Base-by-base conservation (phyloP, 37 sponge, comb jelly and placozoan species). In the Theonella swinhoei region DNA sequence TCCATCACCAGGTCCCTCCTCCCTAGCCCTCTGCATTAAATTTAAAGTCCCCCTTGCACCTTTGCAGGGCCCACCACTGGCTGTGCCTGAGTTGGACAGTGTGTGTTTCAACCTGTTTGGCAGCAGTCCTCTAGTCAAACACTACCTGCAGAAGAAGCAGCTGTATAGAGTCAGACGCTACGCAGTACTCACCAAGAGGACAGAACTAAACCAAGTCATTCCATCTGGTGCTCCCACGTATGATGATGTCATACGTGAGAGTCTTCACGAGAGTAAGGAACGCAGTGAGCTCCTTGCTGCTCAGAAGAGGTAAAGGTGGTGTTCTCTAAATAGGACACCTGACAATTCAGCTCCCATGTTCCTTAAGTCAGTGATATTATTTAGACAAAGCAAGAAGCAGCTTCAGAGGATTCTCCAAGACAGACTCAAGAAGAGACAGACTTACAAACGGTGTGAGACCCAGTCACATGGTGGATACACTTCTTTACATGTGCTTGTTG, bases 121-220 rank as follows among this genome's bases (percentile, higher is more conserved):
- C 1, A 88, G 90, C 66, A 95, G 96, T 70, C 96, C 96, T 1
- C 54, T 95, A 20, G 96, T 95, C 25, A 63, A 72, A 65, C 81
- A 90, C 70, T 93, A 77, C 75, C 67, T 92, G 43, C 47, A 75
- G 28, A 36, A 73, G 29, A 77, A 32, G 28, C 37, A 68, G 1
- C 69, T 87, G 1, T 0, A 34, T 4, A 33, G 39, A 11, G 63
- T 68, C 39, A 54, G 47, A 19, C 86, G 85, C 36, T 80, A 66
- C 72, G 25, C 83, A 20, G 33, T 74, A 8, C 77, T 88, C 28
- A 38, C 87, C 33, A 71, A 83, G 61, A 82, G 94, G 71, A 93
- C 95, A 35, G 94, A 90, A 68, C 54, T 95, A 8, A 29, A 39
- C 3, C 38, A 89, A 24, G 66, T 47, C 7, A 47, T 47, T 47